Percentiles rank a stretch among this genome's conserved stretches.
Evolutionary conservation across 2,888 invertebrate genomes (phyloP).

Genomic region (Falcaria lacertinaria): DNA sequence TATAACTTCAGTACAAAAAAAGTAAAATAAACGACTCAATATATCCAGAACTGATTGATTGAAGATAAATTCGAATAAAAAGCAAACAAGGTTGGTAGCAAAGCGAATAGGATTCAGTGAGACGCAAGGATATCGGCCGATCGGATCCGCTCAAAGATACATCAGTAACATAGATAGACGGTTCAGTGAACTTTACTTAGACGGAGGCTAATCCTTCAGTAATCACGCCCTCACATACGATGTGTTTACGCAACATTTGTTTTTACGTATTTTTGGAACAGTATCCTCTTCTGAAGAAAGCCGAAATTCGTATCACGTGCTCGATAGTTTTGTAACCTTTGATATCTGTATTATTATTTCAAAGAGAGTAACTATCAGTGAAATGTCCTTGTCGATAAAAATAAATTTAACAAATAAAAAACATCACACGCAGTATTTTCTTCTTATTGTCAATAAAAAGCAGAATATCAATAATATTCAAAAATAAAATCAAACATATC

Average conservation of each 20-base stretch:
- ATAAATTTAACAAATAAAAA: no score
- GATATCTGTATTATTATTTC: no score
- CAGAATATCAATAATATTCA: no score
- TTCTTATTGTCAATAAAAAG: no score
- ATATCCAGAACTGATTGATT: constrained; percentile 26
- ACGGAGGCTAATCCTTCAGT: constrained; percentile 31
- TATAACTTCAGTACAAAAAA: no score
- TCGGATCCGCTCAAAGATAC: constrained; percentile 29
- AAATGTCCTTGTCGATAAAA: no score
- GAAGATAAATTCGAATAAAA: constrained; percentile 28
- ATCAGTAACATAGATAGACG: constrained; percentile 27
- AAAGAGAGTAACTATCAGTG: no score
- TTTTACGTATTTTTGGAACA: constrained; percentile 21
- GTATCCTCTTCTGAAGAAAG: neutral
- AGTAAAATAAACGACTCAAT: neutral
- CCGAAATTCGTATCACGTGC: no score
- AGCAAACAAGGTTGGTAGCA: constrained; percentile 21
- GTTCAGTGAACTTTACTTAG: constrained; percentile 35
- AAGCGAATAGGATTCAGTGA: constrained; percentile 31
- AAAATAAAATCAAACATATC: no score
- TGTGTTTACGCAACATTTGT: constrained; percentile 26
- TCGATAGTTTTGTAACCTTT: no score
- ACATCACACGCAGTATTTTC: no score
- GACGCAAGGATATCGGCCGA: constrained; percentile 19
- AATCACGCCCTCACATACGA: constrained; percentile 26